A percentile compares a stretch with the other conserved stretches of the same genome.
Conservation (phyloP, 2,888 invertebrate genomes). For the Amiota communis region DNA sequence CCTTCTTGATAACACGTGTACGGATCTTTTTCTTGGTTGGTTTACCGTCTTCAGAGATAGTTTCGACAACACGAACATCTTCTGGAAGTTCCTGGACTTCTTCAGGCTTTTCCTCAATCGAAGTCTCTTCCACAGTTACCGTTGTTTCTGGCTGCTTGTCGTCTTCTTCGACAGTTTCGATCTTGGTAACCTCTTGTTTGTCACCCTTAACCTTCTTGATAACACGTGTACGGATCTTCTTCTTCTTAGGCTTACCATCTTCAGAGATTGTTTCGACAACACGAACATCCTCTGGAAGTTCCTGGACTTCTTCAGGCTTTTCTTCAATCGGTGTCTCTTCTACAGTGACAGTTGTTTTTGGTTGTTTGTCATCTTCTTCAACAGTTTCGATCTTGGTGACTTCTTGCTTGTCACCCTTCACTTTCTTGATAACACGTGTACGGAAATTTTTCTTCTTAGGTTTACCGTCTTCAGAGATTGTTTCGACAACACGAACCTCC, state of each 20-base stretch:
- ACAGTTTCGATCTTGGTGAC: slow-evolving; percentile 53
- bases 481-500: slow-evolving; percentile 44
- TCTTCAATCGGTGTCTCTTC: slow-evolving; percentile 44
- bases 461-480: slow-evolving; percentile 40
- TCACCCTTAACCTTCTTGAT: slow-evolving; percentile 48
- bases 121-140: slow-evolving; percentile 46
- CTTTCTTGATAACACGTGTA: slow-evolving; percentile 51
- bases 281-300: slow-evolving; percentile 44
- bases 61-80: slow-evolving; percentile 43
- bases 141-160: slow-evolving; percentile 46
- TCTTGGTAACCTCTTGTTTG: slow-evolving; percentile 46
- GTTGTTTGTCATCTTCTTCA: slow-evolving; percentile 49
- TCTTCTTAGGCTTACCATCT: slow-evolving; percentile 43
- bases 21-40: slow-evolving; percentile 46
- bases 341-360: slow-evolving; percentile 47
- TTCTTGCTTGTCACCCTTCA: slow-evolving; percentile 52
- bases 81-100: slow-evolving; percentile 45
- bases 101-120: no score
- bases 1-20: slow-evolving; percentile 45
- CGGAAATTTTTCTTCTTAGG: slow-evolving; percentile 49
- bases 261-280: slow-evolving; percentile 40
- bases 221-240: slow-evolving; percentile 44
- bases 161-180: slow-evolving; percentile 46
- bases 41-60: slow-evolving; percentile 39
- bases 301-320: slow-evolving; percentile 35